Percentiles rank a stretch among this genome's conserved stretches.
These are phyloP conservation scores for Dolichomitus sp. DNA, from an alignment of 2,888 invertebrate species.

Conservation along the genomic window DNA sequence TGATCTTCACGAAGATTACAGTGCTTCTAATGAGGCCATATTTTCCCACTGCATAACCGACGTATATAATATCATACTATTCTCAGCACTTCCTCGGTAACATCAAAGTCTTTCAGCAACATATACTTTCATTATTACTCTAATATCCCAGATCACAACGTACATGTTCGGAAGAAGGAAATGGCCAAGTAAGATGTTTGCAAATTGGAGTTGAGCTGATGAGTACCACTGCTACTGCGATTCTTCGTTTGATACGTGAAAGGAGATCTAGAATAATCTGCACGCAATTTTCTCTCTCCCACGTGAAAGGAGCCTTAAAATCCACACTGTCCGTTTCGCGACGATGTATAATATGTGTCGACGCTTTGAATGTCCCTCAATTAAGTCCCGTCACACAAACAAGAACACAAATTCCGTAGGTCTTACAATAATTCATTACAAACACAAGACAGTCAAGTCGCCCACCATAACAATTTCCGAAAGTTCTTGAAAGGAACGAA, in stretches of 20 bases:
- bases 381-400: not conserved
- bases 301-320: not conserved
- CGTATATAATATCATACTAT: slow-evolving; percentile 8
- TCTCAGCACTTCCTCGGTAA: slow-evolving; percentile 35
- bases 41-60: slow-evolving; percentile 41
- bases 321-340: not conserved
- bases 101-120: slow-evolving; percentile 31
- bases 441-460: not conserved
- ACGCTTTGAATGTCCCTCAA: not conserved
- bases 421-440: not conserved
- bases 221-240: slow-evolving; percentile 16
- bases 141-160: slow-evolving; percentile 1
- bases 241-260: slow-evolving; percentile 47
- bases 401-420: not conserved
- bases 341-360: not conserved
- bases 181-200: slow-evolving; percentile 28
- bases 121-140: slow-evolving; percentile 44
- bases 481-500: slow-evolving; percentile 43
- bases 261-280: slow-evolving; percentile 25
- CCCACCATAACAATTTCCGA: not conserved
- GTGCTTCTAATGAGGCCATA: slow-evolving; percentile 35
- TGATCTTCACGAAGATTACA: slow-evolving; percentile 23
- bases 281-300: not conserved
- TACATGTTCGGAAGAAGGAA: slow-evolving; percentile 31
- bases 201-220: slow-evolving; percentile 45